Evolutionary conservation across 1,140 invertebrate genomes (phyloP).

Genomic region (Drosophila erecta): DNA sequence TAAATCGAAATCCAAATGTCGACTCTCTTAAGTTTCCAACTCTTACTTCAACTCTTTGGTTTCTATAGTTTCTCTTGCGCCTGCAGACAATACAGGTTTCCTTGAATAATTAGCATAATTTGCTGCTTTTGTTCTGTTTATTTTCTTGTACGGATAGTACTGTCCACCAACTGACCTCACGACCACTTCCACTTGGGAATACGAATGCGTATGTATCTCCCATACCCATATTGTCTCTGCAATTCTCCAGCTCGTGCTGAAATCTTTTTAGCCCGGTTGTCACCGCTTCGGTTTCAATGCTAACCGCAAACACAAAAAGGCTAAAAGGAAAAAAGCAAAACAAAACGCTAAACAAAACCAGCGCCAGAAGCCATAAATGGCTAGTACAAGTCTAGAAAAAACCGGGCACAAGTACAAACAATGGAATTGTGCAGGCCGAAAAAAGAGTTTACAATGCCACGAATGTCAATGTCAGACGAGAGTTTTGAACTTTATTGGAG

Average conservation of each 20-base stretch:
- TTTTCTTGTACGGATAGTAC: conserved; percentile 19
- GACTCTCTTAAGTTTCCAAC: not conserved
- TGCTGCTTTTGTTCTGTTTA: conserved; percentile 51
- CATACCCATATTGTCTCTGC: conserved; percentile 42
- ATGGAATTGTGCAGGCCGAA: conserved; percentile 46
- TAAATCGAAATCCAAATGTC: not conserved
- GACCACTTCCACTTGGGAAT: conserved; percentile 11
- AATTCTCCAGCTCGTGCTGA: conserved; percentile 22
- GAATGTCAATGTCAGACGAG: conserved; percentile 65
- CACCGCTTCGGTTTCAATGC: conserved; percentile 56
- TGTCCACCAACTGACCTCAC: conserved; percentile 53
- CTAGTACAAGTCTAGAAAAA: conserved; percentile 78
- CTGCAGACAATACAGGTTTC: conserved; percentile 55
- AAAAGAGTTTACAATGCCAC: conserved; percentile 72
- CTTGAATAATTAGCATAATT: conserved; percentile 78
- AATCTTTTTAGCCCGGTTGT: conserved; percentile 22
- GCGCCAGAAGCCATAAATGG: conserved; percentile 78
- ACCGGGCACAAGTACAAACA: conserved; percentile 57
- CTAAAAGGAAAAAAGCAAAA: conserved; percentile 1
- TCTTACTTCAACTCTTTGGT: not conserved
- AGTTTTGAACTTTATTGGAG: conserved; percentile 27
- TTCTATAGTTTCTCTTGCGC: not conserved
- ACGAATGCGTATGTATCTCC: conserved; percentile 8
- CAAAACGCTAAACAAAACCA: conserved; percentile 35
- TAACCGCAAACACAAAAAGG: conserved; percentile 55